Evolutionary conservation across 2,113 vertebrate species (phyloP), one percentile per base, ranked within the genome.

Genomic region (Ochotona curzoniae): DNA sequence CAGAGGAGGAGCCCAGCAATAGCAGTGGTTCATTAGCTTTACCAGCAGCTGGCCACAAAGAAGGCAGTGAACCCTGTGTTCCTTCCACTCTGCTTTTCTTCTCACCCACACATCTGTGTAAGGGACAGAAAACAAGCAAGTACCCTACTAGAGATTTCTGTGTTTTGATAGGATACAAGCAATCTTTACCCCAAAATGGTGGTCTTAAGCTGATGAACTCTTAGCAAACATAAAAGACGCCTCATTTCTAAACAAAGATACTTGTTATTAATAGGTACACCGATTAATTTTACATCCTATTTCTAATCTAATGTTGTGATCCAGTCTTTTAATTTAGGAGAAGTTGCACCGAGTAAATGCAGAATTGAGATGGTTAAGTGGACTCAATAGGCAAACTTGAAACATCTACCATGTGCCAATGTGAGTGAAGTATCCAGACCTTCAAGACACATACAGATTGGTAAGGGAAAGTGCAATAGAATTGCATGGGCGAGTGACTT

Each of bases 21-120:
- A 61, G 3, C 32, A 66, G 20, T 21, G 23, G 49, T 78, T 78
- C 8, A 6, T 89, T 49, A 35, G 18, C 54, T 44, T 76, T n/a
- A 35, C 75, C 12, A 26, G 28, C 21, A 21, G 81, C 44, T 15
- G 32, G 20, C 63, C 57, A 35, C 66, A 76, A 2, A 67, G 75
- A 23, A 63, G 35, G 60, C 63, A 9, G 28, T 18, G 67, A 38
- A 1, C 47, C 17, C 11, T 1, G 0, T 12, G 44, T 54, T 47
- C 2, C 35, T 57, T 88, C 49, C 26, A 5, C 60, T 92, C 44
- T 66, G 23, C 32, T n/a, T 67, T 71, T 86, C 63, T 86, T 20
- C n/a, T 74, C 13, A 5, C 47, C 64, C 13, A 7, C 0, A 0
- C 38, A n/a, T 14, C 4, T 30, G 0, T 7, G 5, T 32, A 38